phyloP scores from a whole-genome alignment of 2,797 vertebrate genomes.

The Florisuga fusca region DNA sequence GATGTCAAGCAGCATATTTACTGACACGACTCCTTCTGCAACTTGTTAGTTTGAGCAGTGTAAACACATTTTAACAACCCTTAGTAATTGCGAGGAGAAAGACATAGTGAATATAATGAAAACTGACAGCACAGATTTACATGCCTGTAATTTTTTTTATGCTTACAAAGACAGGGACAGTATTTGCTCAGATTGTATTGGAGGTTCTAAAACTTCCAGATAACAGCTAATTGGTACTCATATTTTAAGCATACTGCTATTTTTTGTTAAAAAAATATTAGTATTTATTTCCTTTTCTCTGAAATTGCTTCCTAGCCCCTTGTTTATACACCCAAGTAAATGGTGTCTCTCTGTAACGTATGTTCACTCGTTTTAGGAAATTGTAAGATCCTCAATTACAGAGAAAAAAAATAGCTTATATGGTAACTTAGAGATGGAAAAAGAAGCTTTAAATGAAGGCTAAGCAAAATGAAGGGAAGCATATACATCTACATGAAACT shows the following conservation, averaged over 20 bases:
- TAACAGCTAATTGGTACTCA: background rate
- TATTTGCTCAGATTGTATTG: slow-evolving; percentile 11
- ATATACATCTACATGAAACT: background rate
- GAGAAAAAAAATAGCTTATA: background rate
- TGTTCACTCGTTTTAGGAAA: background rate
- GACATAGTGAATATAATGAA: slow-evolving; percentile 62
- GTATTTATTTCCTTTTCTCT: background rate
- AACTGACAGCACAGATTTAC: slow-evolving; percentile 70
- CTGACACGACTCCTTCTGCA: slow-evolving; percentile 54
- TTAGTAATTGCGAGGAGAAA: slow-evolving; percentile 60
- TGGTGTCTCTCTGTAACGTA: background rate
- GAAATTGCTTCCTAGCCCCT: background rate
- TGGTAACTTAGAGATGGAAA: background rate
- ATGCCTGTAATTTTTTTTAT: slow-evolving; percentile 7
- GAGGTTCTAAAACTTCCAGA: background rate
- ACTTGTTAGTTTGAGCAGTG: slow-evolving; percentile 72
- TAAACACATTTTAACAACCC: slow-evolving; percentile 64
- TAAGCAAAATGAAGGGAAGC: background rate
- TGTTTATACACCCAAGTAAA: background rate
- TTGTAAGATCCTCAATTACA: background rate
- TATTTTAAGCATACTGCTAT: background rate
- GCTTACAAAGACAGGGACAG: background rate
- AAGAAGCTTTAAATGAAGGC: background rate
- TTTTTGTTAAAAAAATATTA: background rate
- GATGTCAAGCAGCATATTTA: slow-evolving; percentile 75